Base-by-base conservation (phyloP, 2,888 invertebrate genomes). In the Iphiclides podalirius region DNA sequence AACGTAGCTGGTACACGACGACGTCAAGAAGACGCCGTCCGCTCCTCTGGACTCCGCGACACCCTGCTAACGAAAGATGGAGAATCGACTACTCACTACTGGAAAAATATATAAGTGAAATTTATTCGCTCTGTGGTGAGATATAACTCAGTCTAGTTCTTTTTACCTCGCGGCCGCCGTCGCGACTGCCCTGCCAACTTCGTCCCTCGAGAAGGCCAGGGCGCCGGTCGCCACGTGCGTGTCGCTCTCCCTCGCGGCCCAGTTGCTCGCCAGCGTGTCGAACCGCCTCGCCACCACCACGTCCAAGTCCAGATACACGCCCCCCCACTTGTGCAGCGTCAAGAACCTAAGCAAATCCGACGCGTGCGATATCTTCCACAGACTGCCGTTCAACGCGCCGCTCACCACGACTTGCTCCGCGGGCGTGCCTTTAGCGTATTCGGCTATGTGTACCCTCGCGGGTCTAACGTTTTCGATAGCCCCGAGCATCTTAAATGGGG, bases 221-320 rank as follows among this genome's bases (percentile, higher is more conserved):
- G 93, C 90, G 1, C 94, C 94, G 0, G 93, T 92, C 0, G 93
- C 93, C 0, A 95, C 90, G 40, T 89, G 77, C 70, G 2, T 70
- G 66, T 55, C 78, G 71, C 91, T 90, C 52, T 93, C 92, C 1
- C 90, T 90, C 1, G 92, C 92, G 0, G 91, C 91, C 73, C 91
- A 93, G 70, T 94, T 93, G 16, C 70, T 74, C 1, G 70, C 79
- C 39, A 93, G 66, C 1, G 79, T 67, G 13, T 90, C 86, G 33
- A 94, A 66, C 3, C 90, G 79, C 56, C 90, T 93, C 13, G 90
- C 88, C 1, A 94, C 91, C 9, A 95, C 86, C 1, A 94, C 91
- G 70, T 95, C 95, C 57, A 94, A 77, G 63, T 95, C 95, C 43
- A 95, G 72, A 67, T 94, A 95, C 41, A 94, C 91, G 0, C 95